A percentile compares a stretch with the other conserved stretches of the same genome.
Conservation (phyloP, 2,888 invertebrate species). For the Amphipoea oculea region DNA sequence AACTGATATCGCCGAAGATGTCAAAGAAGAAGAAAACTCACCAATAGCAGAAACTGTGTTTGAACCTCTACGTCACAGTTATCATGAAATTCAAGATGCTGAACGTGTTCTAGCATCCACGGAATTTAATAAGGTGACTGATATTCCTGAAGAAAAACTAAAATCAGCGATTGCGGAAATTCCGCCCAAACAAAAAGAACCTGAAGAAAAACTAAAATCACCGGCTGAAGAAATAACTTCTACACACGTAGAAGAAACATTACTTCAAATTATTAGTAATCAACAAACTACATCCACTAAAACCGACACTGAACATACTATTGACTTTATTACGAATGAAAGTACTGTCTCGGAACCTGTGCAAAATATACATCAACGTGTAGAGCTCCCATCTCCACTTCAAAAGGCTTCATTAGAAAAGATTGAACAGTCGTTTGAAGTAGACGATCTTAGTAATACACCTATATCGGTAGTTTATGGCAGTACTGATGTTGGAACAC, state of each 20-base stretch:
- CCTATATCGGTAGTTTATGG: constrained; percentile 74
- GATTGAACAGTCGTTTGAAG: constrained; percentile 74
- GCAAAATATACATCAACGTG: constrained; percentile 12
- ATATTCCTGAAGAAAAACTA: constrained; percentile 10
- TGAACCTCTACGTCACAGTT: constrained; percentile 69
- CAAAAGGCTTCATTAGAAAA: constrained; percentile 55
- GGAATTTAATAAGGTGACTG: constrained; percentile 24
- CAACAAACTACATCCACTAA: constrained; percentile 29
- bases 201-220: constrained; percentile 23
- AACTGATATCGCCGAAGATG: neutral
- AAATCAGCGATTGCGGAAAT: constrained; percentile 12
- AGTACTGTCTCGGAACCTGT: constrained; percentile 18
- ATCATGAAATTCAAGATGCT: constrained; percentile 78
- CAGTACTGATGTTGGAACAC: constrained; percentile 53
- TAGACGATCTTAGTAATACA: constrained; percentile 76
- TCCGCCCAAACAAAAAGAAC: constrained; percentile 1
- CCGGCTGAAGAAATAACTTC: constrained; percentile 11
- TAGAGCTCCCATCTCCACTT: constrained; percentile 25
- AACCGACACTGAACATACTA: constrained; percentile 52
- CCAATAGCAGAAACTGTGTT: constrained; percentile 37
- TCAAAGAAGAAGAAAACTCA: constrained; percentile 12
- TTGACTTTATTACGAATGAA: constrained; percentile 61
- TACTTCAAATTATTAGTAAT: constrained; percentile 16
- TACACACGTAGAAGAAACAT: constrained; percentile 31
- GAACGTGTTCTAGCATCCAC: constrained; percentile 66